Percentiles rank a stretch among this genome's conserved stretches.
phyloP scores from a whole-genome alignment of 2,113 vertebrate genomes.

The Recurvirostra avosetta region DNA sequence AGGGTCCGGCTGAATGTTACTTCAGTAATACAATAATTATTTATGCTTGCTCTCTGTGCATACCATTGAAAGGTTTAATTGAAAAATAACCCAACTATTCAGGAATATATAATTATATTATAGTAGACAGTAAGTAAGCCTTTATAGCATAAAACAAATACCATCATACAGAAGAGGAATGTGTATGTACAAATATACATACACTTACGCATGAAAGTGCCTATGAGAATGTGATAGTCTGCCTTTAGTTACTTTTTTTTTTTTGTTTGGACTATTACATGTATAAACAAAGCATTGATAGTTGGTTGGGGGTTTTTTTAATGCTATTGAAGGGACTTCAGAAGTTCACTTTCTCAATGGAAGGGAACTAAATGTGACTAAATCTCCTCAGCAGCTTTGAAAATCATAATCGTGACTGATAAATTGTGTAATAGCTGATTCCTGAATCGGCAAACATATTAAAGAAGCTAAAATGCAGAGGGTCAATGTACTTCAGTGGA shows the following conservation, averaged over 20 bases:
- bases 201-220: accelerated
- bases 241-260: background rate
- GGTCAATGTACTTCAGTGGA: background rate
- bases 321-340: background rate
- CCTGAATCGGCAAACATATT: background rate
- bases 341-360: background rate
- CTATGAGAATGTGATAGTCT: background rate
- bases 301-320: background rate
- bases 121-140: background rate
- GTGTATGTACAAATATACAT: background rate
- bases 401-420: background rate
- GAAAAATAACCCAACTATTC: background rate
- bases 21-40: background rate
- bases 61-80: background rate
- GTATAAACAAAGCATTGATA: background rate
- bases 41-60: background rate
- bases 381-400: background rate
- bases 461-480: background rate
- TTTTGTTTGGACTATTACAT: background rate
- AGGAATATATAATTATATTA: background rate
- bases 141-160: background rate
- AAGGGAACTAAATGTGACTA: background rate
- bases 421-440: background rate
- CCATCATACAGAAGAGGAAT: background rate
- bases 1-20: background rate